Percentiles rank a stretch among this genome's conserved stretches.
Evolutionary conservation across 2,113 vertebrate species (phyloP).

Genomic region (Benitochromis conjunctus): DNA sequence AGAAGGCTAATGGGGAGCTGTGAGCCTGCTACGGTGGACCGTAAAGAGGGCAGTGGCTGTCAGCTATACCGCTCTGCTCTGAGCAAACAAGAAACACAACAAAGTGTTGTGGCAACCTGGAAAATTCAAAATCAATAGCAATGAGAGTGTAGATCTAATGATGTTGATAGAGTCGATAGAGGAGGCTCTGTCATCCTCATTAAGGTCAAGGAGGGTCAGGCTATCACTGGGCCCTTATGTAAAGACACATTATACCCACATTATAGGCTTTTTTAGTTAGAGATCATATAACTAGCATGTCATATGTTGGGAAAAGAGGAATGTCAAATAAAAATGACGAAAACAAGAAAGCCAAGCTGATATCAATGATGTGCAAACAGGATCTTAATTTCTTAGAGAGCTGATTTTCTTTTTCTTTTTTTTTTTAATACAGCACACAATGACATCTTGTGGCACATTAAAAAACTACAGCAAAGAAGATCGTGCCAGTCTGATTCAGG

Average conservation of each 20-base stretch:
- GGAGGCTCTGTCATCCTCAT: background rate
- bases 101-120: background rate
- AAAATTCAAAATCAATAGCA: background rate
- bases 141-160: background rate
- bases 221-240: background rate
- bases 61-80: background rate
- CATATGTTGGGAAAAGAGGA: background rate
- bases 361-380: slow-evolving; percentile 42
- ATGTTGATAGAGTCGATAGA: background rate
- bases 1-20: slow-evolving; percentile 22
- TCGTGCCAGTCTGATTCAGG: background rate
- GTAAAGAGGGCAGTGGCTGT: background rate
- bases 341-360: slow-evolving; percentile 23
- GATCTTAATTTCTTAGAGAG: slow-evolving; percentile 41
- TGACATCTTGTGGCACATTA: slow-evolving; percentile 62
- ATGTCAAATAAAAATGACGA: background rate
- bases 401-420: background rate
- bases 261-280: background rate
- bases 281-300: background rate
- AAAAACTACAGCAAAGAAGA: slow-evolving; percentile 47
- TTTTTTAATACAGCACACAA: slow-evolving; percentile 34
- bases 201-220: slow-evolving; percentile 1
- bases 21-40: background rate
- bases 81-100: background rate
- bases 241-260: background rate